A percentile compares a stretch with the other conserved stretches of the same genome.
Conservation (phyloP, 2,888 invertebrate species). For the Nemotelus pantherinus region DNA sequence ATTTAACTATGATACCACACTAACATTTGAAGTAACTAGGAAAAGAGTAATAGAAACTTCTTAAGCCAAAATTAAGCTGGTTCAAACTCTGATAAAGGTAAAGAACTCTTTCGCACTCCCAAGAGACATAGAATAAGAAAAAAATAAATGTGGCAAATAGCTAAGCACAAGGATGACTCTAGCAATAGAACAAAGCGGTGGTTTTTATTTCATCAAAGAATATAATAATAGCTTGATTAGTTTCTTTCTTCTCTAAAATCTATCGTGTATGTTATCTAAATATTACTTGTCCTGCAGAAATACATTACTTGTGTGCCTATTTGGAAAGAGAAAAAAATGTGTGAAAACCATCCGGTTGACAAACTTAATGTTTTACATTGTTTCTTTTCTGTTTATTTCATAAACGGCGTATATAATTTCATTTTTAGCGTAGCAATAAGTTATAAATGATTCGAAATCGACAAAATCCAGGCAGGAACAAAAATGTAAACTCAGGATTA, state of each 20-base stretch:
- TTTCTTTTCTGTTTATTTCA: conserved; percentile 25
- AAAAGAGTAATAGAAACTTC: too few species aligned
- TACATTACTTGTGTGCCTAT: conserved; percentile 29
- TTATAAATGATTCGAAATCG: conserved; percentile 7
- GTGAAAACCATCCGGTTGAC: neutral
- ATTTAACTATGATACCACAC: too few species aligned
- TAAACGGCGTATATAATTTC: conserved; percentile 36
- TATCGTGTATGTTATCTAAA: conserved; percentile 28
- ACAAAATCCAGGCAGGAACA: conserved; percentile 6
- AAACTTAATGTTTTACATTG: conserved; percentile 10
- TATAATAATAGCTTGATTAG: conserved; percentile 43
- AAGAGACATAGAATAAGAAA: too few species aligned
- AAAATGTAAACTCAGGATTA: conserved; percentile 29
- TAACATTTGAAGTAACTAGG: too few species aligned
- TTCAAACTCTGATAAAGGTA: too few species aligned
- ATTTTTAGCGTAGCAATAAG: conserved; percentile 10
- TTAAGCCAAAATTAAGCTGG: too few species aligned
- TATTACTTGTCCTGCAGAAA: conserved; percentile 43
- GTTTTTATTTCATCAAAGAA: conserved; percentile 33
- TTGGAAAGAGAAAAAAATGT: neutral
- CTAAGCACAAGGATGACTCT: too few species aligned
- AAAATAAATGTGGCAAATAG: too few species aligned
- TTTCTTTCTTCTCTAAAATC: conserved; percentile 37
- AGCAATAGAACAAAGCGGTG: too few species aligned
- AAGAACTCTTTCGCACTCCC: too few species aligned